phyloP scores from a whole-genome alignment of 2,797 vertebrate species.

The Chelon labrosus region DNA sequence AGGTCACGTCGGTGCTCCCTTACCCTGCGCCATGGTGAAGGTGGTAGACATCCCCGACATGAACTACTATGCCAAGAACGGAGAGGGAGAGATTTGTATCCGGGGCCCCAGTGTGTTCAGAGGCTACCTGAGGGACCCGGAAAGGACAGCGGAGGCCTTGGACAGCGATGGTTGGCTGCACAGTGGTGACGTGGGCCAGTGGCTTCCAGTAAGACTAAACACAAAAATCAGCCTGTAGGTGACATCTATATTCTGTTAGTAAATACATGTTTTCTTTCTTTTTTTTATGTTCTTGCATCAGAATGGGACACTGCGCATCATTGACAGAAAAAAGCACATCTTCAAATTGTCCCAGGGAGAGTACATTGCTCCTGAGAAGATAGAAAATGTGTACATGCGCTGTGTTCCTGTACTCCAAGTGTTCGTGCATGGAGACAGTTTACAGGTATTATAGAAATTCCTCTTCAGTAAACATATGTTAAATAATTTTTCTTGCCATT shows the following conservation, averaged over 20 bases:
- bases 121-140: conserved; percentile 84
- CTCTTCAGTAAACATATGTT: neutral
- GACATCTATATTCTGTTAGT: neutral
- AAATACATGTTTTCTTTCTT: neutral
- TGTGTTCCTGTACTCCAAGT: conserved; percentile 84
- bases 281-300: conserved; percentile 46
- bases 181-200: conserved; percentile 87
- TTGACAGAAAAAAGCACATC: conserved; percentile 89
- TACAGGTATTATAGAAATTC: conserved; percentile 75
- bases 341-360: conserved; percentile 88
- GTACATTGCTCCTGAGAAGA: conserved; percentile 88
- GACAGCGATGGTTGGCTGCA: conserved; percentile 86
- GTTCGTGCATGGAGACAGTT: conserved; percentile 87
- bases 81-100: conserved; percentile 88
- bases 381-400: conserved; percentile 86
- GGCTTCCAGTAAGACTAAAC: conserved; percentile 81
- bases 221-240: neutral
- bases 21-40: conserved; percentile 86
- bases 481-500: neutral
- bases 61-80: conserved; percentile 84
- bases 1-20: conserved; percentile 87
- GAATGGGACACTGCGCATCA: conserved; percentile 86
- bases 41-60: conserved; percentile 86
- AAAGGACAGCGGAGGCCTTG: conserved; percentile 81
- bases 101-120: conserved; percentile 84